Evolutionary conservation across 1,140 invertebrate species (phyloP), one percentile per base, ranked within the genome.

Genomic region (Aphelinus certus): DNA sequence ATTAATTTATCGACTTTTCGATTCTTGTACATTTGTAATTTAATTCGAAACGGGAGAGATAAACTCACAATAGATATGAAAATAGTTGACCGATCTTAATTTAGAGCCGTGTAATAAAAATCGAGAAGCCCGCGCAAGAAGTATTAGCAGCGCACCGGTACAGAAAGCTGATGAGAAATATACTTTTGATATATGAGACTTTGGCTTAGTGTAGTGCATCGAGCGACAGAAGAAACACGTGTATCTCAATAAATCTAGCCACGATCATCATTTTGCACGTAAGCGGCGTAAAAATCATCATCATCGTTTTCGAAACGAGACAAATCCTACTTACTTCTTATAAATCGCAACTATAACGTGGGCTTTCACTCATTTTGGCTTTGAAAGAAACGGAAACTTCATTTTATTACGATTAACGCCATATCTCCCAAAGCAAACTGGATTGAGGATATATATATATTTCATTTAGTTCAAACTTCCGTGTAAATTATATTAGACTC

Each of bases 111-210:
- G 56, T 53, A 42, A 66, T 26, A 26, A 0, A 42, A 4, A 61
- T 45, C 48, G 42, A 67, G 51, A 4, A 55, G 64, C 49, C 49
- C 26, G 43, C 51, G 65, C 51, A 56, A 67, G n/a, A n/a, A 42
- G n/a, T 2, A 56, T 63, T 63, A 68, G 49, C 66, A 67, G 53
- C 53, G 66, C 57, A 69, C 57, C 67, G 60, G 66, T 58, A 69
- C 67, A 46, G 60, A 68, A 69, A 69, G 56, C 56, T 69, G 67
- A 69, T 69, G 67, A 69, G 67, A 69, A 69, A 69, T 69, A 69
- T 69, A 69, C 67, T 69, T 69, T 69, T 69, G 67, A 69, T 69
- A 69, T 69, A 69, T 26, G 66, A 68, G 9, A 45, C 66, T 68
- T 56, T 68, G 55, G 66, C 45, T 47, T 57, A 68, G 66, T 68